Percentiles rank a stretch among this genome's conserved stretches.
Evolutionary conservation across 2,797 vertebrate genomes (phyloP).

Genomic region (Lophius americanus): DNA sequence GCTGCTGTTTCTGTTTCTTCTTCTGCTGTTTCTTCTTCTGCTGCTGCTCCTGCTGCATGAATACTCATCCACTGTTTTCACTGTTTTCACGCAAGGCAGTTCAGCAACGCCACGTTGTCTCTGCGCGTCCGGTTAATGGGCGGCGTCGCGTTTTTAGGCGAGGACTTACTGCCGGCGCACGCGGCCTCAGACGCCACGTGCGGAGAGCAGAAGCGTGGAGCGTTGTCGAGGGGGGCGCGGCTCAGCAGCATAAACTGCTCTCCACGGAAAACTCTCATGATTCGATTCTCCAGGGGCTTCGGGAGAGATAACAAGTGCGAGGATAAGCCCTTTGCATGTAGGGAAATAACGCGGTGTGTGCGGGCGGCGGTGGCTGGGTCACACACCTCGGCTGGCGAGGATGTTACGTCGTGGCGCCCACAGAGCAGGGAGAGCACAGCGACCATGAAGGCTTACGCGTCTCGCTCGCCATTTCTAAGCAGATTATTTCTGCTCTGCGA

Average conservation of each 20-base stretch:
- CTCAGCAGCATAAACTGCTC: slow-evolving; percentile 61
- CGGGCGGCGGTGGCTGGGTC: slow-evolving; percentile 33
- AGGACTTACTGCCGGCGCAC: slow-evolving; percentile 35
- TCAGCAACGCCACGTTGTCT: slow-evolving; percentile 38
- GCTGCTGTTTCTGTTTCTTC: too few species aligned
- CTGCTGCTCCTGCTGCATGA: too few species aligned
- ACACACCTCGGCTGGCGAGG: slow-evolving; percentile 51
- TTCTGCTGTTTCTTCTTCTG: too few species aligned
- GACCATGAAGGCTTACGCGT: slow-evolving; percentile 58
- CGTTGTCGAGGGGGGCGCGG: slow-evolving; percentile 40
- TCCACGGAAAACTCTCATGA: slow-evolving; percentile 56
- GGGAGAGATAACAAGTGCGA: slow-evolving; percentile 65
- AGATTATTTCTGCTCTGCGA: slow-evolving; percentile 66
- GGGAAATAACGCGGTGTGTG: slow-evolving; percentile 23
- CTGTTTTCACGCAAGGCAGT: background rate
- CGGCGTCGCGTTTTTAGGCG: slow-evolving; percentile 36
- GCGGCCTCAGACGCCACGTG: slow-evolving; percentile 25
- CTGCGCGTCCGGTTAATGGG: slow-evolving; percentile 27
- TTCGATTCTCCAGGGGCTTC: slow-evolving; percentile 65
- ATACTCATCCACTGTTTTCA: too few species aligned
- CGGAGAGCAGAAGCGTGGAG: slow-evolving; percentile 40
- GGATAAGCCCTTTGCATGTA: slow-evolving; percentile 64
- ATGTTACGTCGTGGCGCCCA: slow-evolving; percentile 75
- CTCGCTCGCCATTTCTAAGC: slow-evolving; percentile 59
- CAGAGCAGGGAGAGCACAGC: slow-evolving; percentile 48